phyloP scores from a whole-genome alignment of 2,113 vertebrate genomes.

The Pipra filicauda region DNA sequence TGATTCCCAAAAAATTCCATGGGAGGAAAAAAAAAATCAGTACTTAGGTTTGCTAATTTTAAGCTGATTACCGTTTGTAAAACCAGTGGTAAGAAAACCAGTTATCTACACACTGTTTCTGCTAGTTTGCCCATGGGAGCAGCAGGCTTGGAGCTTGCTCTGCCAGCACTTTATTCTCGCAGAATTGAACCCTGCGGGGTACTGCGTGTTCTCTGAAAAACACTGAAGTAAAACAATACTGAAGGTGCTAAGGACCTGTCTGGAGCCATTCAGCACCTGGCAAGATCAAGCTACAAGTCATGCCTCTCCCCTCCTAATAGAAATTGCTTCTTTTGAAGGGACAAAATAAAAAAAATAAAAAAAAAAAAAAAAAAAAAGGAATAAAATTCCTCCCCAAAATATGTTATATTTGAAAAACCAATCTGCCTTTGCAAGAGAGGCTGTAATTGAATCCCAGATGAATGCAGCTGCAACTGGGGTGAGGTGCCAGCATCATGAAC shows the following conservation, averaged over 20 bases:
- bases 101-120: not conserved
- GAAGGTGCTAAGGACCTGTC: not conserved
- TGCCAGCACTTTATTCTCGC: not conserved
- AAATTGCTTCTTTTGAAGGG: not conserved
- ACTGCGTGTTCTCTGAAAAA: not conserved
- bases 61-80: not conserved
- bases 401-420: slow-evolving; percentile 69
- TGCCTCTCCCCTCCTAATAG: not conserved
- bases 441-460: slow-evolving; percentile 74
- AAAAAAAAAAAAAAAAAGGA: not conserved
- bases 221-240: not conserved
- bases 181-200: not conserved
- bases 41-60: not conserved
- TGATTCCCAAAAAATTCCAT: not conserved
- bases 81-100: not conserved
- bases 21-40: no score
- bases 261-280: not conserved
- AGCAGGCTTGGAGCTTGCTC: not conserved
- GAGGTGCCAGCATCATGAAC: slow-evolving; percentile 48
- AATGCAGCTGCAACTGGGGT: slow-evolving; percentile 65
- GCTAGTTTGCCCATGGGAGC: not conserved
- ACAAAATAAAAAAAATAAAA: no score
- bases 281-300: not conserved
- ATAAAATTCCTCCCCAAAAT: not conserved
- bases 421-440: slow-evolving; percentile 41